Conservation (phyloP, 2,888 invertebrate genomes). For the Nymphalis polychloros region DNA sequence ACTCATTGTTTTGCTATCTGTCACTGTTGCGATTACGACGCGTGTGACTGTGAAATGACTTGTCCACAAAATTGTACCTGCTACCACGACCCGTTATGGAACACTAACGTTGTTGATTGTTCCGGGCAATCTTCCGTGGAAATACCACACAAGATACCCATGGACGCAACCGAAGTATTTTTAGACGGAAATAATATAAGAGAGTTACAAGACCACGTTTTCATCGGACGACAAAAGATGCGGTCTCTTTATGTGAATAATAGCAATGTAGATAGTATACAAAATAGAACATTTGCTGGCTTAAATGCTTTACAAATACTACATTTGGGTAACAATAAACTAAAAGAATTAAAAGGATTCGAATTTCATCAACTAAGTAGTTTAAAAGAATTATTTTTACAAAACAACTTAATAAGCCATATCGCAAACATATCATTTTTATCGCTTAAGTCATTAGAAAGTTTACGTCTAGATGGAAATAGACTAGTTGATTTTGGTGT, state of each 20-base stretch:
- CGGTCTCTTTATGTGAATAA: conserved; percentile 91
- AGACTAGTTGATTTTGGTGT: conserved; percentile 89
- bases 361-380: conserved; percentile 92
- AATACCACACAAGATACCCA: conserved; percentile 93
- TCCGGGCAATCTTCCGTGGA: conserved; percentile 89
- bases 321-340: conserved; percentile 92
- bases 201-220: conserved; percentile 91
- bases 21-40: conserved; percentile 97
- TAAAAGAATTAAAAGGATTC: conserved; percentile 89
- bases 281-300: conserved; percentile 95
- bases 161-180: conserved; percentile 96
- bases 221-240: conserved; percentile 95
- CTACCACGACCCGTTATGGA: conserved; percentile 96
- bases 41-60: conserved; percentile 98
- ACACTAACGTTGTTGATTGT: conserved; percentile 95
- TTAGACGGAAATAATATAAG: conserved; percentile 94
- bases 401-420: conserved; percentile 90
- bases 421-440: conserved; percentile 91
- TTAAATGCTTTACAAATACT: conserved; percentile 88
- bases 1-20: conserved; percentile 96
- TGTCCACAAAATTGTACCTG: conserved; percentile 97
- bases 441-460: conserved; percentile 88
- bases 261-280: conserved; percentile 91
- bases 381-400: conserved; percentile 90
- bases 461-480: conserved; percentile 92